phyloP scores from a whole-genome alignment of 2,888 invertebrate species.

The Disparrhopalites patrizii region DNA sequence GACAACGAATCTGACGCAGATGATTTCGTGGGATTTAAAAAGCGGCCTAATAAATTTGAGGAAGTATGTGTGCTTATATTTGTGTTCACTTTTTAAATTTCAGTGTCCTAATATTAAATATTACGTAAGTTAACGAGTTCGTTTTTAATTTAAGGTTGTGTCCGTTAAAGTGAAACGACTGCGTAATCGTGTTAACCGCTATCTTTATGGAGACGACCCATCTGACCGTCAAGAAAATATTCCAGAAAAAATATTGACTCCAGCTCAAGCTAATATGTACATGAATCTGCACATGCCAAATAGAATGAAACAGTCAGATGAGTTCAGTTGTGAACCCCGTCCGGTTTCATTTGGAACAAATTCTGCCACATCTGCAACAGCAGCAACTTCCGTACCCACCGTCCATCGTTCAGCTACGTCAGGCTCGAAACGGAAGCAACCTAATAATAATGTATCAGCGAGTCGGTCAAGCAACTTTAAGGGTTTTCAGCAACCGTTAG shows the following conservation, averaged over 20 bases:
- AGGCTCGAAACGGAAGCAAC: not conserved
- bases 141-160: not conserved
- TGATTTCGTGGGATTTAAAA: constrained; percentile 18
- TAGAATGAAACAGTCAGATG: not conserved
- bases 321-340: not conserved
- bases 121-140: no score
- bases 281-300: constrained; percentile 14
- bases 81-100: not conserved
- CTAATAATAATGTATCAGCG: no score
- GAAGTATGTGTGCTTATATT: not conserved
- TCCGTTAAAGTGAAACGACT: constrained; percentile 10
- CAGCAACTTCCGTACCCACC: no score
- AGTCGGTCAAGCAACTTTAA: no score
- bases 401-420: not conserved
- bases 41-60: constrained; percentile 3
- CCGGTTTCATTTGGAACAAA: no score
- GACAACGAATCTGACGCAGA: constrained; percentile 9
- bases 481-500: no score
- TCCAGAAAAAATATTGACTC: constrained; percentile 14
- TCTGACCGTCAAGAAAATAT: not conserved
- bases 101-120: no score
- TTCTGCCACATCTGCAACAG: not conserved
- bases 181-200: constrained; percentile 8
- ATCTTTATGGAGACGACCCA: constrained; percentile 10
- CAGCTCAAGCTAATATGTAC: constrained; percentile 17